These are phyloP conservation scores for Chymomyza amoena DNA, from an alignment of 2,888 invertebrate genomes.

Conservation along the genomic window DNA sequence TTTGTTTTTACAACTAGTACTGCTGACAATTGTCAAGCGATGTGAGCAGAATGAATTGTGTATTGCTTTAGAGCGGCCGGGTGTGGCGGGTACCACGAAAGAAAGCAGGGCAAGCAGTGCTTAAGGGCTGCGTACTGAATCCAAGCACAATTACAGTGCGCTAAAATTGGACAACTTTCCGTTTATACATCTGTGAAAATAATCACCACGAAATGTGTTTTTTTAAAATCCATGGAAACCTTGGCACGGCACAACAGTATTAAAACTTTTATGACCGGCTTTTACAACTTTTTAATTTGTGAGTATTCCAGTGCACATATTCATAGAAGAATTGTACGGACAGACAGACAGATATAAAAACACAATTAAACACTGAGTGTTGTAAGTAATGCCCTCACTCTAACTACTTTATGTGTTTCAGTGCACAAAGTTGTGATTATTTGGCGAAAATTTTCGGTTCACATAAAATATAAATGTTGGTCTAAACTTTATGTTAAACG, in stretches of 20 bases:
- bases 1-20: neutral
- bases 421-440: too few relatives aligned
- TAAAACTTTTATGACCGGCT: neutral
- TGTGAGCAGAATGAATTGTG: neutral
- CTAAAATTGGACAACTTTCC: neutral
- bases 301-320: neutral
- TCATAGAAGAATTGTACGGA: neutral
- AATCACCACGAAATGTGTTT: neutral
- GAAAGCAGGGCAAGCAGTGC: neutral
- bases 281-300: constrained; percentile 1
- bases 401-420: too few relatives aligned
- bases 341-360: neutral
- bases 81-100: too few relatives aligned
- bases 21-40: neutral
- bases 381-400: neutral
- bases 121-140: neutral
- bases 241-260: neutral
- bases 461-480: too few relatives aligned
- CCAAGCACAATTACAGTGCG: neutral
- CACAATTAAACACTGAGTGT: neutral
- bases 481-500: too few relatives aligned
- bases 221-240: neutral
- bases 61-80: too few relatives aligned
- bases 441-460: too few relatives aligned
- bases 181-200: neutral